phyloP scores from a whole-genome alignment of 2,888 invertebrate genomes.

The Phragmatobia fuliginosa region DNA sequence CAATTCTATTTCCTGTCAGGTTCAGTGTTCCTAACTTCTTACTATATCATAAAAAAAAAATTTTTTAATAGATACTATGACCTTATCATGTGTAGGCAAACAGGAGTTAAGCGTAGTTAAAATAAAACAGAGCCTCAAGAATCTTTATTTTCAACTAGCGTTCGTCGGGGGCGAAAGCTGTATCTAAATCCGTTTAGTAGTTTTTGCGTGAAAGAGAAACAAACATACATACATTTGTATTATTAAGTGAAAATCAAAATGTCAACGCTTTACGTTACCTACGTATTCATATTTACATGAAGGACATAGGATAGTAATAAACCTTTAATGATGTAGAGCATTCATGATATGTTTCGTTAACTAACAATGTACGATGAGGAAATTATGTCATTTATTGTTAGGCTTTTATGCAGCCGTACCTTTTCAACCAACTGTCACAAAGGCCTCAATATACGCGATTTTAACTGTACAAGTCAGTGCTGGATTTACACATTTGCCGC shows the following conservation, averaged over 20 bases:
- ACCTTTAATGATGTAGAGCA: conserved; percentile 40
- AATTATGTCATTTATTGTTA: neutral
- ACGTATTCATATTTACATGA: conserved; percentile 28
- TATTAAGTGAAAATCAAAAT: conserved; percentile 20
- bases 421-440: neutral
- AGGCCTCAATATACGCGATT: neutral
- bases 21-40: too few relatives aligned
- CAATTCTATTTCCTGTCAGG: too few relatives aligned
- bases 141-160: too few relatives aligned
- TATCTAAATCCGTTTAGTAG: too few relatives aligned
- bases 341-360: conserved; percentile 38
- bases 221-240: too few relatives aligned
- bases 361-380: conserved; percentile 13
- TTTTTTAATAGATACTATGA: neutral
- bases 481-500: too few relatives aligned
- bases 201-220: too few relatives aligned
- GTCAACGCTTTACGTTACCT: conserved; percentile 19
- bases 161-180: too few relatives aligned
- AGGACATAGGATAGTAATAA: conserved; percentile 35
- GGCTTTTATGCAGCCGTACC: neutral
- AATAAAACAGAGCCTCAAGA: too few relatives aligned
- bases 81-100: too few relatives aligned
- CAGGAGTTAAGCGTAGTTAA: too few relatives aligned
- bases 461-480: neutral
- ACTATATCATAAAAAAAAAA: neutral